A percentile compares a stretch with the other conserved stretches of the same genome.
These are phyloP conservation scores for Lithobates pipiens DNA, from an alignment of 2,797 vertebrate species.

Conservation along the genomic window DNA sequence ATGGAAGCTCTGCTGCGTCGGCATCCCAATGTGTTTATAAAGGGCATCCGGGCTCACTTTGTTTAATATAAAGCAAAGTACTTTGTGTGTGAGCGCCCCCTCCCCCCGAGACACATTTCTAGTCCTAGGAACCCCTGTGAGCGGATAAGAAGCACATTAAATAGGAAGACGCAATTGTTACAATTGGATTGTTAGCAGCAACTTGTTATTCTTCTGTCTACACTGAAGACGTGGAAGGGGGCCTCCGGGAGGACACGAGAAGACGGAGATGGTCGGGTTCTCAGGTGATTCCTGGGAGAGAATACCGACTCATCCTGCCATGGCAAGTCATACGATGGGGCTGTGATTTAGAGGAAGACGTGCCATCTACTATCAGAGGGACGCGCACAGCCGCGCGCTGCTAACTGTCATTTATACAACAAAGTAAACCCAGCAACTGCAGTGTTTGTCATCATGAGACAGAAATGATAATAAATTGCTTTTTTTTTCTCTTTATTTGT, in stretches of 20 bases:
- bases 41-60: constrained; percentile 11
- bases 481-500: too few relatives aligned
- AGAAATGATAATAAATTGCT: not conserved
- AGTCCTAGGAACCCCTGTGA: constrained; percentile 26
- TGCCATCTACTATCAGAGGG: not conserved
- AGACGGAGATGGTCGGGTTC: constrained; percentile 14
- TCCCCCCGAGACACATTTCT: constrained; percentile 28
- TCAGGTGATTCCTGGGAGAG: constrained; percentile 16
- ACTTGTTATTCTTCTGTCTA: constrained; percentile 31
- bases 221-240: constrained; percentile 34
- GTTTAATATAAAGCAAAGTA: constrained; percentile 39
- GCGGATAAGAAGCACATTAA: constrained; percentile 45
- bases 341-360: not conserved
- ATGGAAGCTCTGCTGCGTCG: not conserved
- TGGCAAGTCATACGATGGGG: constrained; percentile 1
- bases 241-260: constrained; percentile 31
- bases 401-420: constrained; percentile 16
- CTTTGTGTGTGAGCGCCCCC: constrained; percentile 5
- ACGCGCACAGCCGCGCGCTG: not conserved
- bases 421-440: constrained; percentile 3
- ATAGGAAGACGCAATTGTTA: constrained; percentile 14
- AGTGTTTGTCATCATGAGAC: not conserved
- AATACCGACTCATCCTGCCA: constrained; percentile 1
- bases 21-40: constrained; percentile 38
- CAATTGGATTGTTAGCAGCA: constrained; percentile 39